phyloP scores from a whole-genome alignment of 2,888 invertebrate species.

The Melieria picta region DNA sequence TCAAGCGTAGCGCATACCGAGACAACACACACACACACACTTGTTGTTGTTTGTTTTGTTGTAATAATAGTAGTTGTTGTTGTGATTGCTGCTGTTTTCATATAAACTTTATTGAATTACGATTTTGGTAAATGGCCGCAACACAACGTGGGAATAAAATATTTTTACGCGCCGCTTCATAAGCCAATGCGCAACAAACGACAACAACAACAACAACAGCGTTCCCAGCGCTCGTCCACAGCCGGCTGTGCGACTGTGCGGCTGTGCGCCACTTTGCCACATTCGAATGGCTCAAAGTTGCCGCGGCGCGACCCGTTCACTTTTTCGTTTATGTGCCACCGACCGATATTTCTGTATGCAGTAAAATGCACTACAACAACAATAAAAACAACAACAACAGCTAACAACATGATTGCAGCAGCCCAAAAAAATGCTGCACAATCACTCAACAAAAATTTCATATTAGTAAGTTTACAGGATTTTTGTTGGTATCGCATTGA shows the following conservation, averaged over 20 bases:
- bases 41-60: conserved; percentile 1
- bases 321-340: conserved; percentile 22
- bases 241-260: conserved; percentile 8
- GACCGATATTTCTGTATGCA: conserved; percentile 23
- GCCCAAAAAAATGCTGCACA: conserved; percentile 5
- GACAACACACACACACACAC: background rate
- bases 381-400: conserved; percentile 18
- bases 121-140: background rate
- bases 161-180: background rate
- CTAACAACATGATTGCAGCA: background rate
- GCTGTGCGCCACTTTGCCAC: conserved; percentile 6
- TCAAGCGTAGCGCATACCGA: no score
- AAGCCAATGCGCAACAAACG: background rate
- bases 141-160: conserved; percentile 19
- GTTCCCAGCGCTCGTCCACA: background rate
- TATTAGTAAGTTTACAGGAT: background rate
- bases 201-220: background rate
- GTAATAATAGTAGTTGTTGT: background rate
- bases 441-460: conserved; percentile 2
- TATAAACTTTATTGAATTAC: conserved; percentile 18
- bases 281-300: conserved; percentile 11
- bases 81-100: background rate
- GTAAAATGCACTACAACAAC: conserved; percentile 30
- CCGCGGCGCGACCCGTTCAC: conserved; percentile 19
- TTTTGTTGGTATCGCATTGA: no score